Evolutionary conservation across 2,113 vertebrate species (phyloP).

Genomic region (Seriola aureovittata): DNA sequence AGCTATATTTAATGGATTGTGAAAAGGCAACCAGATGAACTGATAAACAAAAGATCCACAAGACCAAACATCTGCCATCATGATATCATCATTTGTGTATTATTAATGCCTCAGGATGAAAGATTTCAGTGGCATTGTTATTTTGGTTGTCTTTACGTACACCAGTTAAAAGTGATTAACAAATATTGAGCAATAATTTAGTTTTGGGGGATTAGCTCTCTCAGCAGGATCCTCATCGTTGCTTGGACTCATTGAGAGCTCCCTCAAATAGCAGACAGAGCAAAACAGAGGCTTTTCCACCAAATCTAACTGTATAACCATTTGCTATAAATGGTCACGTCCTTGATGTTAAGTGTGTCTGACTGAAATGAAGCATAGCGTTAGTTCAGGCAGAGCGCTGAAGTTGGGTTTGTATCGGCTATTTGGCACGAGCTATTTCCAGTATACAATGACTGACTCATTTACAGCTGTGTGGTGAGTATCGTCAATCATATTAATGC

Average conservation of each 20-base stretch:
- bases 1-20: no score
- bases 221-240: background rate
- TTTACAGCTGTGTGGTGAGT: background rate
- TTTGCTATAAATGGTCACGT: background rate
- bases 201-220: background rate
- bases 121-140: background rate
- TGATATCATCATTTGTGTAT: no score
- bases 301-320: background rate
- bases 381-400: no score
- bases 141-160: background rate
- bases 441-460: background rate
- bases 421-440: background rate
- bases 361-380: no score
- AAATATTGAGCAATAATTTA: background rate
- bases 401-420: background rate
- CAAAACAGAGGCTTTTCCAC: no score
- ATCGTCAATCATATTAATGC: background rate
- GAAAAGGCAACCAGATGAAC: no score
- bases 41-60: no score
- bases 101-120: background rate
- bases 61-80: no score
- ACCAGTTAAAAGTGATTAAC: background rate
- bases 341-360: no score
- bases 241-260: background rate
- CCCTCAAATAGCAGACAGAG: background rate